phyloP scores from a whole-genome alignment of 2,888 invertebrate species.

The Sphaerophoria taeniata region DNA sequence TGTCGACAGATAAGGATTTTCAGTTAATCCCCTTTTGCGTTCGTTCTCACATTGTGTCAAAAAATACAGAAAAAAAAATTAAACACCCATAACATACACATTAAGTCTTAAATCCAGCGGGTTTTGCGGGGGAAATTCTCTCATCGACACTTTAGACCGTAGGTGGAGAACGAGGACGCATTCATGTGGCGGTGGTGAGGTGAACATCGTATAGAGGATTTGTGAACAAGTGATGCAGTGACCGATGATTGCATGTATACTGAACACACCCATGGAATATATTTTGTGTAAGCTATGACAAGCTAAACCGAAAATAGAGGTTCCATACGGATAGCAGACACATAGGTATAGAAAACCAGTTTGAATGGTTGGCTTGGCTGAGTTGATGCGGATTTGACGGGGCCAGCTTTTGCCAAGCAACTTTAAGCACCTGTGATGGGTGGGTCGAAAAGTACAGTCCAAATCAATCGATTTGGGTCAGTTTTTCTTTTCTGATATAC shows the following conservation, averaged over 20 bases:
- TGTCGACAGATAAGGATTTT: slow-evolving; percentile 74
- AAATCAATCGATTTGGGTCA: slow-evolving; percentile 5
- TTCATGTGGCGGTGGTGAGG: neutral
- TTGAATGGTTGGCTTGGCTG: slow-evolving; percentile 22
- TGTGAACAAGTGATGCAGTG: slow-evolving; percentile 65
- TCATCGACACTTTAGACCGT: slow-evolving; percentile 57
- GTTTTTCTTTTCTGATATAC: too few species aligned
- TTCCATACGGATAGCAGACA: slow-evolving; percentile 14
- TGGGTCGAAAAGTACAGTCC: slow-evolving; percentile 15
- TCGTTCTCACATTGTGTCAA: slow-evolving; percentile 63
- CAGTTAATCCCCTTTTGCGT: slow-evolving; percentile 73
- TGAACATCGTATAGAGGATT: neutral
- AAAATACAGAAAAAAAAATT: neutral
- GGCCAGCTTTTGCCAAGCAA: slow-evolving; percentile 30
- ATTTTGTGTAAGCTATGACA: slow-evolving; percentile 62
- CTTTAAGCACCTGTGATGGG: slow-evolving; percentile 63
- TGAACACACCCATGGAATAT: slow-evolving; percentile 68
- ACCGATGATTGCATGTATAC: slow-evolving; percentile 65
- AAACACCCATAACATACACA: neutral
- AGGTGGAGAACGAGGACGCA: slow-evolving; percentile 48
- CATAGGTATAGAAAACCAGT: slow-evolving; percentile 43
- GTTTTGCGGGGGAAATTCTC: slow-evolving; percentile 24
- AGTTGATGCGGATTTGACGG: too few species aligned
- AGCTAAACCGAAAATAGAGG: slow-evolving; percentile 50
- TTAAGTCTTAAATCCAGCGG: slow-evolving; percentile 50